Percentiles rank a stretch among this genome's conserved stretches.
Conservation (phyloP, 2,797 vertebrate genomes). For the Cyclopterus lumpus region DNA sequence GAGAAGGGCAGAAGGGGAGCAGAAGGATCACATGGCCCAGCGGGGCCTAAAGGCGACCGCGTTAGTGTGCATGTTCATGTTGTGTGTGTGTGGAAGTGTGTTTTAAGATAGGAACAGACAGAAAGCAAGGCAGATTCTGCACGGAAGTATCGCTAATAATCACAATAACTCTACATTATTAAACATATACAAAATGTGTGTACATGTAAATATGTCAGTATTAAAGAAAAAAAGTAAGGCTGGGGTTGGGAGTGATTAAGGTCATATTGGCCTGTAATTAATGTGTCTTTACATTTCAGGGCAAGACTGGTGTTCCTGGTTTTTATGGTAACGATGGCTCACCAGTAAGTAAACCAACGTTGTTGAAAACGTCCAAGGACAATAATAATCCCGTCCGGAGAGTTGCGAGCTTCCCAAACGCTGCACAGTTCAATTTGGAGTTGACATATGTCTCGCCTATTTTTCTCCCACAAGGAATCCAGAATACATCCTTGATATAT, state of each 20-base stretch:
- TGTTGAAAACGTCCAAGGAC: neutral
- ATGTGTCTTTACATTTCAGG: conserved; percentile 63
- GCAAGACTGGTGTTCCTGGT: conserved; percentile 67
- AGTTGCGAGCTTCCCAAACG: neutral
- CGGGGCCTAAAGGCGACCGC: conserved; percentile 64
- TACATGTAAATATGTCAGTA: neutral
- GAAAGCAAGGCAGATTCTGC: neutral
- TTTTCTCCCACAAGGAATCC: neutral
- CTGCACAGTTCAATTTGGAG: neutral
- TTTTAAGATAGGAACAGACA: neutral
- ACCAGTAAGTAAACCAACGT: conserved; percentile 66
- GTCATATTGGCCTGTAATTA: neutral
- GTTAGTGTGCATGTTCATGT: conserved; percentile 56
- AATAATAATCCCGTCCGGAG: neutral
- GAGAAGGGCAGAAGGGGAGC: conserved; percentile 69
- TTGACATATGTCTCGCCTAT: neutral
- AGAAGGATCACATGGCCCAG: conserved; percentile 57
- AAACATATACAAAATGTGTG: neutral
- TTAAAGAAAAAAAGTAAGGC: neutral
- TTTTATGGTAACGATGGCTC: conserved; percentile 69
- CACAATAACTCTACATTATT: neutral
- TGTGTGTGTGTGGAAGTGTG: neutral
- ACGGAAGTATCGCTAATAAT: neutral
- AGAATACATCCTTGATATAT: neutral
- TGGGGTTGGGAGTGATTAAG: rapidly evolving